Evolutionary conservation across 2,113 vertebrate genomes (phyloP).

Genomic region (Lepisosteus oculatus): DNA sequence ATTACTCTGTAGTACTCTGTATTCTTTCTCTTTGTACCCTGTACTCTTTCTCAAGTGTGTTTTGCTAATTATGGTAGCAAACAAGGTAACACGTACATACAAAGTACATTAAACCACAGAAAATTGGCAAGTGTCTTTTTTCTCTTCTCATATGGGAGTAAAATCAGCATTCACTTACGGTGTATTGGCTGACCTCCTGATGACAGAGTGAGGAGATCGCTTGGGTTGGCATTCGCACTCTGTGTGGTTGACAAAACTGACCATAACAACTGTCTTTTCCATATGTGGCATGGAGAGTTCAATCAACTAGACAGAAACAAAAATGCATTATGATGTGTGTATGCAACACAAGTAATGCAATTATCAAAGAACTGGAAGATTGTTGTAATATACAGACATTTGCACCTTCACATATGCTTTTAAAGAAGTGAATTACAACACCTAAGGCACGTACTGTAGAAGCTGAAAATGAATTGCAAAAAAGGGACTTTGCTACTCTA

Average conservation of each 20-base stretch:
- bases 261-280: constrained; percentile 46
- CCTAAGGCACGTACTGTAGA: background rate
- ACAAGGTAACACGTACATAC: too few species aligned
- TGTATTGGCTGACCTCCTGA: constrained; percentile 48
- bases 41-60: too few species aligned
- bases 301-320: constrained; percentile 45
- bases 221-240: constrained; percentile 54
- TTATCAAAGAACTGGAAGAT: background rate
- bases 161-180: constrained; percentile 42
- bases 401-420: background rate
- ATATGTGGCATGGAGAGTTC: constrained; percentile 48
- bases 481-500: background rate
- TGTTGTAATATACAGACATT: too few species aligned
- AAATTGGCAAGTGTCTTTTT: too few species aligned
- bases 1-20: too few species aligned
- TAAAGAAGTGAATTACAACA: background rate
- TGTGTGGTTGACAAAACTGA: constrained; percentile 63
- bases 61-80: too few species aligned
- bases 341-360: background rate
- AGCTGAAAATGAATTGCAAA: background rate
- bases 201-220: constrained; percentile 58
- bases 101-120: too few species aligned
- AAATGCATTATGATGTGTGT: background rate
- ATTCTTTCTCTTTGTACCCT: too few species aligned
- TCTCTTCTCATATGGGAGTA: background rate